A percentile compares a stretch with the other conserved stretches of the same genome.
Conservation (phyloP, 1,140 invertebrate species). For the Diploscapter pachys region DNA sequence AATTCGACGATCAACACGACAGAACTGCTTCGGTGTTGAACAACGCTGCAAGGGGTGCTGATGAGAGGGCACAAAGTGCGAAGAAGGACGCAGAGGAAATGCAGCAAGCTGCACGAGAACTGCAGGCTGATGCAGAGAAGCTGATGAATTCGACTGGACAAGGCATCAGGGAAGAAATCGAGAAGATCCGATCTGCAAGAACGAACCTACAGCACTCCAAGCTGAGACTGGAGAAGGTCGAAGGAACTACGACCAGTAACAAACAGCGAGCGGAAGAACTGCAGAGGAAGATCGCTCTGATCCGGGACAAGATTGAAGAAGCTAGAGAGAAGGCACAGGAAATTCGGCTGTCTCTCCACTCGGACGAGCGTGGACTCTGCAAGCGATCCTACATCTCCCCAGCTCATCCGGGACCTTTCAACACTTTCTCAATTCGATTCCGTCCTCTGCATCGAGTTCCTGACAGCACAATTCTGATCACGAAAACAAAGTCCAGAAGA, state of each 20-base stretch:
- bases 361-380: conserved; percentile 43
- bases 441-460: conserved; percentile 49
- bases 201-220: conserved; percentile 11
- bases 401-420: conserved; percentile 49
- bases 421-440: conserved; percentile 48
- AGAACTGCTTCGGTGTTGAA: conserved; percentile 37
- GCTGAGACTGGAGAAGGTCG: conserved; percentile 9
- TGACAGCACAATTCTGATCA: conserved; percentile 51
- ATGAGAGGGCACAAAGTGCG: conserved; percentile 31
- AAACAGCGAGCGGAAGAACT: conserved; percentile 31
- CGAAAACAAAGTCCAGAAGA: conserved; percentile 46
- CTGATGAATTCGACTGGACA: conserved; percentile 42
- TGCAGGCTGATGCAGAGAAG: conserved; percentile 42
- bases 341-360: conserved; percentile 51
- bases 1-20: conserved; percentile 57
- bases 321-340: conserved; percentile 55
- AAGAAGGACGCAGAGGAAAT: conserved; percentile 35
- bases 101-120: conserved; percentile 35
- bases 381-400: conserved; percentile 51
- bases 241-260: conserved; percentile 3
- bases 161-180: conserved; percentile 47
- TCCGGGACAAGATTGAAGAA: conserved; percentile 57
- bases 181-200: conserved; percentile 31
- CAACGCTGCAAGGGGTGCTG: conserved; percentile 12
- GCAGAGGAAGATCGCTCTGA: conserved; percentile 38